A percentile compares a stretch with the other conserved stretches of the same genome.
Evolutionary conservation across 30 jellyfish, hydroid and myxozoan genomes (phyloP).

Genomic region (Cassiopea andromeda): DNA sequence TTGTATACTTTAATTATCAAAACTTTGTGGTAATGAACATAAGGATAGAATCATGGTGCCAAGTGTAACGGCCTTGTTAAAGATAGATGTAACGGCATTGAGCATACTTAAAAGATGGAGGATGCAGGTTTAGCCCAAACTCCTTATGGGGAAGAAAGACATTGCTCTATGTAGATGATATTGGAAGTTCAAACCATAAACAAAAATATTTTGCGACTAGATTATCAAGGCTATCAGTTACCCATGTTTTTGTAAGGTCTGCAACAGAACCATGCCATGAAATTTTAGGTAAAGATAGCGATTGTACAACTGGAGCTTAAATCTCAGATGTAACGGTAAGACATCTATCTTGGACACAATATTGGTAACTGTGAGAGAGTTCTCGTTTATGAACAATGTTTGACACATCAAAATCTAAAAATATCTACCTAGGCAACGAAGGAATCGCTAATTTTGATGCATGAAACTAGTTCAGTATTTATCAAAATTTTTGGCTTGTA

Average conservation of each 20-base stretch:
- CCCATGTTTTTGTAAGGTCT: not conserved
- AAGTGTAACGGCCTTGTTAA: not conserved
- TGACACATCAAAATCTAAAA: too few relatives aligned
- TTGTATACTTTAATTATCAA: not conserved
- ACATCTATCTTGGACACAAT: too few relatives aligned
- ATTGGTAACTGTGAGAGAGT: too few relatives aligned
- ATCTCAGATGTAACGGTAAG: too few relatives aligned
- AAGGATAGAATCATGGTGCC: not conserved
- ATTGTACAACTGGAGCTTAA: too few relatives aligned
- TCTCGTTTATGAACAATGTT: too few relatives aligned
- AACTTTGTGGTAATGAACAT: not conserved
- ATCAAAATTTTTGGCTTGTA: too few relatives aligned
- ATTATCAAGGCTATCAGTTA: not conserved
- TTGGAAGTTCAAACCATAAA: not conserved
- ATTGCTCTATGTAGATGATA: not conserved
- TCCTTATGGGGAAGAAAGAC: not conserved
- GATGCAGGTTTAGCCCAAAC: not conserved
- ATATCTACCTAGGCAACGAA: too few relatives aligned
- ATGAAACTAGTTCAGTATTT: too few relatives aligned
- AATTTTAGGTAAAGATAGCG: not conserved
- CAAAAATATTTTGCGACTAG: not conserved
- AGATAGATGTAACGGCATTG: not conserved
- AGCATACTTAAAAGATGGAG: not conserved
- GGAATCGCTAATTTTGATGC: too few relatives aligned
- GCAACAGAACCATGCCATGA: not conserved